Conservation (phyloP, 92 coral and sea anemone species). For the Phenganax stokvisi region DNA sequence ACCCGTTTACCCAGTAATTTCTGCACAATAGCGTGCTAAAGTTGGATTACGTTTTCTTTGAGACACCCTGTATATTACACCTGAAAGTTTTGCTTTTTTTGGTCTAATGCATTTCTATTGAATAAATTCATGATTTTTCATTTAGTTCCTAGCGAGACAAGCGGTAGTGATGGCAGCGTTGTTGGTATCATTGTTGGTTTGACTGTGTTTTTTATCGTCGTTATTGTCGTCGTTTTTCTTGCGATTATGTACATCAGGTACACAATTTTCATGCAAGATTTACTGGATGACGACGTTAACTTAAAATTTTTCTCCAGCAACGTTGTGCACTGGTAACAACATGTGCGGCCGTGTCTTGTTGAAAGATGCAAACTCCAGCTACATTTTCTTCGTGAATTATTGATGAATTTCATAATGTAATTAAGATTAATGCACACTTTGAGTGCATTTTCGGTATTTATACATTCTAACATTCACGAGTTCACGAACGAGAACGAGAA, state of each 20-base stretch:
- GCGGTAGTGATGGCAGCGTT: constrained; percentile 9
- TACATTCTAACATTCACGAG: no score
- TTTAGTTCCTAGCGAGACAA: neutral
- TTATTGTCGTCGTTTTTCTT: constrained; percentile 4
- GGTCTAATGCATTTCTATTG: neutral
- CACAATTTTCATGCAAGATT: neutral
- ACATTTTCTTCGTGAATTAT: no score
- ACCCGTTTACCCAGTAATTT: neutral
- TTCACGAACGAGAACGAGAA: no score
- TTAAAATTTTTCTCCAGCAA: neutral
- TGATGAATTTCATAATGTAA: no score
- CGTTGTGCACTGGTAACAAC: neutral
- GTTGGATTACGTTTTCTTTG: neutral
- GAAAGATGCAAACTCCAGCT: no score
- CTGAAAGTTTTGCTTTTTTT: neutral
- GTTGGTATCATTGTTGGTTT: constrained; percentile 36
- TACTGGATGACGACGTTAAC: neutral
- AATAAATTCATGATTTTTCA: neutral
- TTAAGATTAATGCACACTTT: no score
- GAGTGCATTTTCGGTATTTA: no score
- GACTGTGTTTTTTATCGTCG: constrained; percentile 10
- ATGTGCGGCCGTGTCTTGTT: no score
- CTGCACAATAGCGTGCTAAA: no score
- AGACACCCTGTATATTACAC: neutral
- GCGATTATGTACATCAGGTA: constrained; percentile 21